phyloP scores from a whole-genome alignment of 2,888 invertebrate genomes.

The Rhagophthalmus giganteus region DNA sequence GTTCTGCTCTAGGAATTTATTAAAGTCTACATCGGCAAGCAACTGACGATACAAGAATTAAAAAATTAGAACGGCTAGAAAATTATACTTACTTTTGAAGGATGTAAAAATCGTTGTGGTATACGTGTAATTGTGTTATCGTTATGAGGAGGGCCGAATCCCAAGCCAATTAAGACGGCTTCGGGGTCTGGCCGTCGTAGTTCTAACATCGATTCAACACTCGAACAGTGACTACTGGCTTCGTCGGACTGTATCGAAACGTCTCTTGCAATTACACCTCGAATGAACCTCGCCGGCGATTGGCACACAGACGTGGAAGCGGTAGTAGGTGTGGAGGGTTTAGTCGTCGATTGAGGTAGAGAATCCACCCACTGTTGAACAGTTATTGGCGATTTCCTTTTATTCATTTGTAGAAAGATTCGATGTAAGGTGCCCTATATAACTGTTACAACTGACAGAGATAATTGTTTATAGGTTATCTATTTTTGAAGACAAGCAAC shows the following conservation, averaged over 20 bases:
- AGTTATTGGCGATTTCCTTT: slow-evolving; percentile 63
- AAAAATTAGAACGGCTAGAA: background rate
- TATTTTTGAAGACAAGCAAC: background rate
- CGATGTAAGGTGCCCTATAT: background rate
- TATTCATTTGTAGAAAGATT: slow-evolving; percentile 3
- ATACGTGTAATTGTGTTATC: slow-evolving; percentile 75
- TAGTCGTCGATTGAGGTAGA: slow-evolving; percentile 56
- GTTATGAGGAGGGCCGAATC: slow-evolving; percentile 74
- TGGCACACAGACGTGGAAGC: slow-evolving; percentile 26
- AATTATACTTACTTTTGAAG: slow-evolving; percentile 66
- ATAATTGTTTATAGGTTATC: background rate
- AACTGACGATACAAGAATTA: background rate
- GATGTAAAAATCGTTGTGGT: slow-evolving; percentile 79
- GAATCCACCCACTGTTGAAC: slow-evolving; percentile 80
- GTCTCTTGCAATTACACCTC: slow-evolving; percentile 47
- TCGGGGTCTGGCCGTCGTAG: slow-evolving; percentile 87
- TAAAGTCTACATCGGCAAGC: no score
- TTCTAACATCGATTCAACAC: slow-evolving; percentile 81
- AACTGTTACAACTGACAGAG: no score
- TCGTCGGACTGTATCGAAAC: slow-evolving; percentile 55
- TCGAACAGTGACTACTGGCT: slow-evolving; percentile 69
- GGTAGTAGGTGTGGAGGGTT: slow-evolving; percentile 33
- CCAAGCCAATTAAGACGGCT: slow-evolving; percentile 78
- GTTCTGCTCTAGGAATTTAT: no score
- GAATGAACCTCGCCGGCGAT: slow-evolving; percentile 28